These are phyloP conservation scores for Drosophila nigricruria DNA, from an alignment of 2,888 invertebrate genomes.

Conservation along the genomic window DNA sequence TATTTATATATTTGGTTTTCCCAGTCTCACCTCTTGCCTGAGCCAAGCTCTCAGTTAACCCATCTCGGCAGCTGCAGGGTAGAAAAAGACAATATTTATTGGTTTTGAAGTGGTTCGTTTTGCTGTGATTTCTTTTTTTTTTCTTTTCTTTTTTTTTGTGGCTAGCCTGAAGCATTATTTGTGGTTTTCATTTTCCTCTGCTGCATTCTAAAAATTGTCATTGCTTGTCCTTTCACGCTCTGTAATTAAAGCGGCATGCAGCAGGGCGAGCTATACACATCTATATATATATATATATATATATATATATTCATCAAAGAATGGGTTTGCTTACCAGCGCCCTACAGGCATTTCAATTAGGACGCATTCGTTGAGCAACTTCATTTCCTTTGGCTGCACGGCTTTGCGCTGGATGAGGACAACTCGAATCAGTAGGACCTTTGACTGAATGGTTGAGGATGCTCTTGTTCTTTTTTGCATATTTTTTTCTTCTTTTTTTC, in stretches of 20 bases:
- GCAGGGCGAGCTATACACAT: not conserved
- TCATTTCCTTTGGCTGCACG: constrained; percentile 44
- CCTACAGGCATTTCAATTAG: constrained; percentile 60
- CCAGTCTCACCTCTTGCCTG: not conserved
- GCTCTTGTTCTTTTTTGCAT: constrained; percentile 15
- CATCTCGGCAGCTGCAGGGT: not conserved
- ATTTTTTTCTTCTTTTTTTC: not conserved
- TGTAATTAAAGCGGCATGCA: constrained; percentile 31
- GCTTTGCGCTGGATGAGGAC: constrained; percentile 12
- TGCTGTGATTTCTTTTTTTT: not conserved
- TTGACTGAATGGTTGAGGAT: constrained; percentile 44
- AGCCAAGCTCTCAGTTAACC: not conserved
- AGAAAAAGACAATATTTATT: constrained; percentile 8
- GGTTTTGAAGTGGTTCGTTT: not conserved
- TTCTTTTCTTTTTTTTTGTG: not conserved
- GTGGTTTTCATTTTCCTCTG: not conserved
- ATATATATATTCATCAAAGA: constrained; percentile 9
- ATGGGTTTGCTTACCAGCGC: constrained; percentile 8
- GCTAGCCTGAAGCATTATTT: not conserved
- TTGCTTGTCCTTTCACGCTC: not conserved
- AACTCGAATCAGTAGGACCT: constrained; percentile 34
- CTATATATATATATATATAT: not conserved
- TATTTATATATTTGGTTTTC: not conserved
- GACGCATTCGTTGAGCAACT: constrained; percentile 41
- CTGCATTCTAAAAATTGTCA: constrained; percentile 16